Evolutionary conservation across 2,113 vertebrate species (phyloP), one percentile per base, ranked within the genome.

Genomic region (Edolisoma coerulescens): DNA sequence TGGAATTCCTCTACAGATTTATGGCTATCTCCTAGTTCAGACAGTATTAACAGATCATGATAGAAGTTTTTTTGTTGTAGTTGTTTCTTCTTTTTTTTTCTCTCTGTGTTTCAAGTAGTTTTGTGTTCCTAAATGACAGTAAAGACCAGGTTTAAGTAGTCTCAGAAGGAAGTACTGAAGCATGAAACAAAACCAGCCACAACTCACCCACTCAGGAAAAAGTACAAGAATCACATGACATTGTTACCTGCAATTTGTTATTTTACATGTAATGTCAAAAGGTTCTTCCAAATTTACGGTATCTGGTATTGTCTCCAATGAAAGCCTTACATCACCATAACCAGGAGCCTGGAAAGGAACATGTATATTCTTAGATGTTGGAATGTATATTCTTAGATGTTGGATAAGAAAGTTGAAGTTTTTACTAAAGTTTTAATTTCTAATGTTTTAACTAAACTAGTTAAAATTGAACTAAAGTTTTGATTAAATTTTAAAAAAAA

Each of bases 161-260:
- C 92, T 93, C 60, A 71, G 30, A 10, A 87, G 28, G 45, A 90
- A 75, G 23, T 33, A 69, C 1, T 28, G 54, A 90, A 78, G 81
- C 59, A 73, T 32, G 23, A 61, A 63, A 53, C 16, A 19, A 47
- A 88, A 54, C 15, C 17, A 69, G 49, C 12, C 22, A 77, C n/a
- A 79, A 78, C 80, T 56, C 71, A 60, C 6, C 42, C 39, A 60
- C 56, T 76, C 28, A 70, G 22, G 11, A 87, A 81, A 89, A 83
- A 52, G 32, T 33, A 73, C 16, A 80, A 61, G 52, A 81, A 83
- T 76, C 39, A 50, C 5, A 59, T 35, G 56, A 92, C 80, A 94
- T 98, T 96, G 99, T 98, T 98, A 99, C 99, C 99, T 99, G 99
- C 99, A 99, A 96, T 99, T 99, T 56, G 99, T 99, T 98, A 99